Conservation (phyloP, 2,113 vertebrate species). For the Montifringilla adamsi region DNA sequence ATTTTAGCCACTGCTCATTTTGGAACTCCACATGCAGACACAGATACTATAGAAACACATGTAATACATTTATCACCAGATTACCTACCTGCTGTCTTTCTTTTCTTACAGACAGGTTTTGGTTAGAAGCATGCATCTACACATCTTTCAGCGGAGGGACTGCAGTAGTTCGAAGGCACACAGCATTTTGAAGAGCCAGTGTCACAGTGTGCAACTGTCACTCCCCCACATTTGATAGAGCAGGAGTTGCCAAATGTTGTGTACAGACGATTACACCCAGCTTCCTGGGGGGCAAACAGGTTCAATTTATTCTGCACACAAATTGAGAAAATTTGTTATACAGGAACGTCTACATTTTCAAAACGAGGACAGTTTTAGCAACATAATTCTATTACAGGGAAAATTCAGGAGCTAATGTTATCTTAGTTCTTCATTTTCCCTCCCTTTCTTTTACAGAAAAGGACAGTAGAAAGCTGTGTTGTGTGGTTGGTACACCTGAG, state of each 20-base stretch:
- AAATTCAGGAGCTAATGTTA: background rate
- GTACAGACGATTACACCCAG: background rate
- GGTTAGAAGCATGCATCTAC: background rate
- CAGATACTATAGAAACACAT: background rate
- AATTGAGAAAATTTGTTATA: background rate
- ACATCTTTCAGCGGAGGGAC: background rate
- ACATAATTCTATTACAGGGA: background rate
- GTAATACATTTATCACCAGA: background rate
- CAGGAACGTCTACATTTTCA: background rate
- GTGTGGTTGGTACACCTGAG: fast-evolving
- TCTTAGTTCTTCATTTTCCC: background rate
- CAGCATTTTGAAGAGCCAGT: background rate
- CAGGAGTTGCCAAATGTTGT: background rate
- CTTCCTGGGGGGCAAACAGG: background rate
- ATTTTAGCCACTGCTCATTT: background rate
- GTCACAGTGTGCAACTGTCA: background rate
- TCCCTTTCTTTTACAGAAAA: background rate
- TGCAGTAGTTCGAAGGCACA: background rate
- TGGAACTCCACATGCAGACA: background rate
- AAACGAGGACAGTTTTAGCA: background rate
- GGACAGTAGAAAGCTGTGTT: background rate
- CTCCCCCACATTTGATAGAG: background rate
- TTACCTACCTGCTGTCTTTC: background rate
- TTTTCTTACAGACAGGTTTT: background rate
- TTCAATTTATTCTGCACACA: conserved; percentile 8